Percentiles rank a stretch among this genome's conserved stretches.
phyloP scores from a whole-genome alignment of 2,888 invertebrate genomes.

The Hipparchia sbordonii region DNA sequence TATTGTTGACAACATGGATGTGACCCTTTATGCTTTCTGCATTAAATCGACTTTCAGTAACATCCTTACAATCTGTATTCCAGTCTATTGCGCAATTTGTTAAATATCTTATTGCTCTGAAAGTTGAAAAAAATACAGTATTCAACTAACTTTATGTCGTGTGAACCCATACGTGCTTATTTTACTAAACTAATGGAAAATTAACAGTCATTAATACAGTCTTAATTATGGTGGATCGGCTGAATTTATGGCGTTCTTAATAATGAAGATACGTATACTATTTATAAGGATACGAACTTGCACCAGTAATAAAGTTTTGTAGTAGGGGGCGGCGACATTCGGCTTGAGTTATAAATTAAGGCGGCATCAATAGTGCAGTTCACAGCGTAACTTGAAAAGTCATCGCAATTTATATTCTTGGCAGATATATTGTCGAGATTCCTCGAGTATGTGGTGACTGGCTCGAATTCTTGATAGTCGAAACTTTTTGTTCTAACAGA shows the following conservation, averaged over 20 bases:
- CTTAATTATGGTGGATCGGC: too few relatives aligned
- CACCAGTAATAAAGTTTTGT: constrained; percentile 65
- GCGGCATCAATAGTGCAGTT: constrained; percentile 65
- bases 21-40: constrained; percentile 72
- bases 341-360: constrained; percentile 60
- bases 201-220: too few relatives aligned
- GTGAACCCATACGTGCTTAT: too few relatives aligned
- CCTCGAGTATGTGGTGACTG: constrained; percentile 47
- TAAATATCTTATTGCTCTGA: constrained; percentile 64
- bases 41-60: constrained; percentile 68
- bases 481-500: constrained; percentile 14
- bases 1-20: constrained; percentile 62
- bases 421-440: constrained; percentile 47
- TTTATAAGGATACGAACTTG: constrained; percentile 49
- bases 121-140: constrained; percentile 26
- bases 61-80: constrained; percentile 69
- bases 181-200: too few relatives aligned
- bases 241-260: too few relatives aligned
- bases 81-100: constrained; percentile 71
- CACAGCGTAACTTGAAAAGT: constrained; percentile 56
- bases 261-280: too few relatives aligned
- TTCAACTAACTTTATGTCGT: too few relatives aligned
- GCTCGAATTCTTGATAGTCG: constrained; percentile 57
- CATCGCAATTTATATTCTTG: constrained; percentile 62
- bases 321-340: constrained; percentile 63